Percentiles rank a stretch among this genome's conserved stretches.
These are phyloP conservation scores for Brachyopa scutellaris DNA, from an alignment of 2,888 invertebrate genomes.

Conservation along the genomic window DNA sequence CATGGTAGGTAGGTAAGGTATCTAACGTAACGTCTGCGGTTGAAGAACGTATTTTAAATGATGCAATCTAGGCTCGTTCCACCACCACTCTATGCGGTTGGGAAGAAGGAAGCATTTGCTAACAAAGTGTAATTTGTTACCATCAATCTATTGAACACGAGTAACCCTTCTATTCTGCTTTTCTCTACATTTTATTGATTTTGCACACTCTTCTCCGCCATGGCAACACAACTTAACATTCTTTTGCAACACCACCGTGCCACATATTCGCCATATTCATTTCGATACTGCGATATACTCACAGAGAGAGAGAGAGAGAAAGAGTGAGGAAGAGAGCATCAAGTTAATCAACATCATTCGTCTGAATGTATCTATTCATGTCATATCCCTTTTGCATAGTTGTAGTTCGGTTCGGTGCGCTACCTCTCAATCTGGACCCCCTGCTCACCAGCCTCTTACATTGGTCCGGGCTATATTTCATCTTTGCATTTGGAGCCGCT, in stretches of 20 bases:
- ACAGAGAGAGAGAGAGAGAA: neutral
- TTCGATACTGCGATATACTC: neutral
- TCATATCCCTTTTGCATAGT: constrained; percentile 68
- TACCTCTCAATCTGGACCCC: constrained; percentile 36
- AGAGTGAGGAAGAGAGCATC: constrained; percentile 24
- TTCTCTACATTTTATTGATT: constrained; percentile 56
- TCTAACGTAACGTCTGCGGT: constrained; percentile 49
- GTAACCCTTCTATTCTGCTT: constrained; percentile 41
- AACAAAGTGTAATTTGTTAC: constrained; percentile 73
- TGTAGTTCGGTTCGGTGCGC: constrained; percentile 43
- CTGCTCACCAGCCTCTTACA: neutral
- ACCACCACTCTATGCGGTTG: neutral
- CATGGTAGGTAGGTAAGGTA: too few species aligned
- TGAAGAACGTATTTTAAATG: constrained; percentile 52
- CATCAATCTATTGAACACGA: constrained; percentile 72
- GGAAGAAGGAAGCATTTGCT: constrained; percentile 42
- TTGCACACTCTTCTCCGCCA: constrained; percentile 9
- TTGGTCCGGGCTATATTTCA: constrained; percentile 59
- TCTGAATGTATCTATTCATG: constrained; percentile 68
- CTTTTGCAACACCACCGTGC: constrained; percentile 24
- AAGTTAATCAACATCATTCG: constrained; percentile 70
- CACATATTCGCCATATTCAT: constrained; percentile 3
- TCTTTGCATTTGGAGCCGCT: constrained; percentile 64
- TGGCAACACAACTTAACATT: constrained; percentile 5
- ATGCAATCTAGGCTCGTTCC: constrained; percentile 32